These are phyloP conservation scores for Lanistes nyassanus DNA, from an alignment of 1,140 invertebrate species.

Conservation along the genomic window DNA sequence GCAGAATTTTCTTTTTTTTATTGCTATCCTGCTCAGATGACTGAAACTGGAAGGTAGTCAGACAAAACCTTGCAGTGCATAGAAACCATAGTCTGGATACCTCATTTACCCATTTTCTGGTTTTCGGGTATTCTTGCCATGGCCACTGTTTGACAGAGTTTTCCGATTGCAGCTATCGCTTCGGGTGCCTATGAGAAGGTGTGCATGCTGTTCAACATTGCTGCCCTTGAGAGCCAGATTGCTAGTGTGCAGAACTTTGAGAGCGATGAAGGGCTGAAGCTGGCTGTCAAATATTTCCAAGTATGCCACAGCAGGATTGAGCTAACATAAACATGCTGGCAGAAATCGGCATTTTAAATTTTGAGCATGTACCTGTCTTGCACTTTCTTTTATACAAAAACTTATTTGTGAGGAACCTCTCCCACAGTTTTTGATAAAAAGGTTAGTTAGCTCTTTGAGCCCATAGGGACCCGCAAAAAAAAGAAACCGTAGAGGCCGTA, in stretches of 20 bases:
- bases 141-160: neutral
- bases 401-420: too few species aligned
- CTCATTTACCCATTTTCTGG: too few species aligned
- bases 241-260: constrained; percentile 87
- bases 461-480: too few species aligned
- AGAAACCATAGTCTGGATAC: too few species aligned
- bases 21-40: too few species aligned
- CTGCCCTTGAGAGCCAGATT: constrained; percentile 89
- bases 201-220: constrained; percentile 97
- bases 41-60: too few species aligned
- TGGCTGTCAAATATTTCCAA: constrained; percentile 92
- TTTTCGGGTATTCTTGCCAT: too few species aligned
- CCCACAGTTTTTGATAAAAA: too few species aligned
- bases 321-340: neutral
- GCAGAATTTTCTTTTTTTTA: too few species aligned
- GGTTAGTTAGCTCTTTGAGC: too few species aligned
- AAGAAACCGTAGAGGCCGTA: too few species aligned
- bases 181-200: constrained; percentile 92
- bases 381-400: neutral
- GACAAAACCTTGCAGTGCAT: too few species aligned
- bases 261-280: constrained; percentile 93
- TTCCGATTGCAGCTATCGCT: constrained; percentile 71
- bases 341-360: neutral
- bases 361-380: neutral
- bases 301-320: constrained; percentile 65